Conservation (phyloP, 2,797 vertebrate species). For the Mormyrus hasselquistii region DNA sequence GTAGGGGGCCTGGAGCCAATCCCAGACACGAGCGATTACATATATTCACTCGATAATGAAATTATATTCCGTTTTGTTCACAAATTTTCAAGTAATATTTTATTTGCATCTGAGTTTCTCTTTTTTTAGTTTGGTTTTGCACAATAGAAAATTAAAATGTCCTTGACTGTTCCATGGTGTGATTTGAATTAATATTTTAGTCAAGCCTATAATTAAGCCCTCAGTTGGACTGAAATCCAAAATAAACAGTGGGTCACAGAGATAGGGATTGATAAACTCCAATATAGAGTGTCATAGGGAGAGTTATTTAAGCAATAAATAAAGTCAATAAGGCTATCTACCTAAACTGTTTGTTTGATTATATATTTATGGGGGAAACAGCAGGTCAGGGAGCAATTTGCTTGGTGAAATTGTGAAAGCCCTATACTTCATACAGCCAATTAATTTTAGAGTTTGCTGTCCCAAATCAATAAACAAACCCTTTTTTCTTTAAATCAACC, state of each 20-base stretch:
- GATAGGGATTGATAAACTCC: neutral
- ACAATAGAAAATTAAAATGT: neutral
- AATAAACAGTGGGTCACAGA: neutral
- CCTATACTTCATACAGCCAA: neutral
- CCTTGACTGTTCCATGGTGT: neutral
- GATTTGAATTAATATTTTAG: neutral
- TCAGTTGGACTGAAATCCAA: neutral
- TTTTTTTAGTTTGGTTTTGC: neutral
- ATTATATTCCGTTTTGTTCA: neutral
- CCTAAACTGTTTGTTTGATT: neutral
- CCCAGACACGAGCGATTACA: neutral
- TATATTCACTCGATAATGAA: neutral
- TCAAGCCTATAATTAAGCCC: neutral
- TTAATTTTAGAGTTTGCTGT: neutral
- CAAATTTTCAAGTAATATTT: neutral
- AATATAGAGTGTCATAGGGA: neutral
- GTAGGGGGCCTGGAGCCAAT: neutral
- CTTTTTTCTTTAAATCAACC: neutral
- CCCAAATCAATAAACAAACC: neutral
- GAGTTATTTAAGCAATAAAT: conserved; percentile 6
- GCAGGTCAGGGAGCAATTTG: neutral
- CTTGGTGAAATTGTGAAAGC: neutral
- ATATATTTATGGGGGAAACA: neutral
- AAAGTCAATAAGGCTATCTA: neutral
- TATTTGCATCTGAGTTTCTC: neutral